Conservation (phyloP, 2,797 vertebrate species). For the Molossus molossus region DNA sequence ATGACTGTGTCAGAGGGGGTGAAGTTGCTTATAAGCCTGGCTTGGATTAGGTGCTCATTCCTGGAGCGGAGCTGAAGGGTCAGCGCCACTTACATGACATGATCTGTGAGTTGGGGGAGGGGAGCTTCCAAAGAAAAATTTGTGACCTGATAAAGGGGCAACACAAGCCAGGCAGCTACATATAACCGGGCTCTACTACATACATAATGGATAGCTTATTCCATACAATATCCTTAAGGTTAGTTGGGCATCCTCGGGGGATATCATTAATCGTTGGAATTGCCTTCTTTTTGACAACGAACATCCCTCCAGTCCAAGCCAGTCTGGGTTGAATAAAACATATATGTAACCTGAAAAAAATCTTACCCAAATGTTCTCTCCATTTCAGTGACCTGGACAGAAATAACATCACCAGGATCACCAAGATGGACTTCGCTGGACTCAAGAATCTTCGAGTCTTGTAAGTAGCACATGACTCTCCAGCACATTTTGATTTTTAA, state of each 20-base stretch:
- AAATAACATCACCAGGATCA: constrained; percentile 98
- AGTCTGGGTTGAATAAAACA: constrained; percentile 39
- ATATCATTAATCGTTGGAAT: constrained; percentile 72
- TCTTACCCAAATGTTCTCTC: constrained; percentile 76
- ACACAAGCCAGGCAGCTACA: constrained; percentile 63
- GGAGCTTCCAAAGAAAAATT: background rate
- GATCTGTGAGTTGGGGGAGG: background rate
- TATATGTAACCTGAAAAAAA: constrained; percentile 65
- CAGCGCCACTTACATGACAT: background rate
- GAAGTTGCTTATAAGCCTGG: background rate
- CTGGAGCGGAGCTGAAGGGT: background rate
- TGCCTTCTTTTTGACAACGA: constrained; percentile 69
- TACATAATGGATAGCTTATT: constrained; percentile 74
- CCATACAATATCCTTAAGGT: constrained; percentile 53
- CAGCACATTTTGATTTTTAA: background rate
- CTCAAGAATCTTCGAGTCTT: constrained; percentile 98
- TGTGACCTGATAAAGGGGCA: constrained; percentile 51
- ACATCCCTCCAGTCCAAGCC: constrained; percentile 2
- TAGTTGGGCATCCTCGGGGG: constrained; percentile 55
- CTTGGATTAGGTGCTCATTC: background rate
- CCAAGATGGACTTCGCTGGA: constrained; percentile 96
- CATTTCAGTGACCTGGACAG: constrained; percentile 96
- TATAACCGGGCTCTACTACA: background rate
- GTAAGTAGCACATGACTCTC: constrained; percentile 91
- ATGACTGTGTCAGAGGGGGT: background rate